phyloP scores from a whole-genome alignment of 2,797 vertebrate species.

The Crocidura indochinensis region DNA sequence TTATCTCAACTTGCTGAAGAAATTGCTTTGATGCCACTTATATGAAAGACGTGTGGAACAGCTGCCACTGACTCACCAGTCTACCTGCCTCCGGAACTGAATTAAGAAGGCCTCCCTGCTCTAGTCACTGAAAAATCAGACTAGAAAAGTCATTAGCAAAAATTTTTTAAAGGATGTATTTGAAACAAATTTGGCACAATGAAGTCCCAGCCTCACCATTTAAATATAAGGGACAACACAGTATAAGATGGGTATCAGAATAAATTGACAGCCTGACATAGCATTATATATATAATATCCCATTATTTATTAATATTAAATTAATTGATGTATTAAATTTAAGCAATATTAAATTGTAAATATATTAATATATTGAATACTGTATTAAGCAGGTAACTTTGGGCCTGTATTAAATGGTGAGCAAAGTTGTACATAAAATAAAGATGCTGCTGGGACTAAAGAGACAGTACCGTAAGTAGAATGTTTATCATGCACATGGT shows the following conservation, averaged over 20 bases:
- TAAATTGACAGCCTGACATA: neutral
- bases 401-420: no score
- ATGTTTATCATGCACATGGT: no score
- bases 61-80: neutral
- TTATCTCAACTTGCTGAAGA: no score
- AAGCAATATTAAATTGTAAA: no score
- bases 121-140: conserved; percentile 15
- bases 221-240: neutral
- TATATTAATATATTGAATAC: no score
- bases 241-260: neutral
- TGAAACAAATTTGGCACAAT: neutral
- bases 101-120: neutral
- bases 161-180: neutral
- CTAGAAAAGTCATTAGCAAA: neutral
- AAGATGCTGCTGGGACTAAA: no score
- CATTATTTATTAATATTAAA: no score
- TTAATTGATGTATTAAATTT: no score
- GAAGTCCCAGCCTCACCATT: neutral
- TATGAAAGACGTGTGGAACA: neutral
- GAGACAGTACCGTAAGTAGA: no score
- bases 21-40: no score
- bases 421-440: no score
- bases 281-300: no score
- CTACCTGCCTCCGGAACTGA: neutral
- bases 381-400: neutral